Evolutionary conservation across 2,797 vertebrate genomes (phyloP).

Genomic region (Botia almorhae): DNA sequence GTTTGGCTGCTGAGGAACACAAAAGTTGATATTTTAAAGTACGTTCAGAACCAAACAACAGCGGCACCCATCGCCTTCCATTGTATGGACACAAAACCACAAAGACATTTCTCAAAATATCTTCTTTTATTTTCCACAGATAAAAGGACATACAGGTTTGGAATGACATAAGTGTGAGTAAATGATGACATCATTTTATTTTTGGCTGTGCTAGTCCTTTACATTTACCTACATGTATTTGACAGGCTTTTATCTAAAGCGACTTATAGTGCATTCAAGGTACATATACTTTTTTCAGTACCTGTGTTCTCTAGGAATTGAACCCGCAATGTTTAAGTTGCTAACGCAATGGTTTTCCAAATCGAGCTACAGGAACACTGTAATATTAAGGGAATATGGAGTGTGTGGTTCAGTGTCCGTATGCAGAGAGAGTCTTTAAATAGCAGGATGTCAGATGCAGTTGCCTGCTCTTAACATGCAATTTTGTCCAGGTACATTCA

Average conservation of each 20-base stretch:
- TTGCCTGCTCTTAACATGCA: conserved; percentile 34
- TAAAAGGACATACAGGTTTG: not conserved
- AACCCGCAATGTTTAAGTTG: too few relatives aligned
- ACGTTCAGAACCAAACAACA: too few relatives aligned
- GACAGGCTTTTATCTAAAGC: too few relatives aligned
- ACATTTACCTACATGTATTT: not conserved
- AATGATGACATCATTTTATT: not conserved
- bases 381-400: not conserved
- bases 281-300: too few relatives aligned
- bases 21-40: not conserved
- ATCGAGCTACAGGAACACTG: not conserved
- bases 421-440: conserved; percentile 9
- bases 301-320: too few relatives aligned
- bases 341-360: too few relatives aligned
- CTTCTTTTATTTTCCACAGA: not conserved
- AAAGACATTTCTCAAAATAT: too few relatives aligned
- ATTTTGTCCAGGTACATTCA: conserved; percentile 42
- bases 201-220: not conserved
- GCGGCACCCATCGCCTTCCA: too few relatives aligned
- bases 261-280: too few relatives aligned
- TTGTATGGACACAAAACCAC: too few relatives aligned
- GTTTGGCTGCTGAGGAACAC: not conserved
- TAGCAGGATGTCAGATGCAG: conserved; percentile 16
- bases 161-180: not conserved
- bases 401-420: not conserved